phyloP scores from a whole-genome alignment of 2,113 vertebrate genomes.

The Synchiropus splendidus region DNA sequence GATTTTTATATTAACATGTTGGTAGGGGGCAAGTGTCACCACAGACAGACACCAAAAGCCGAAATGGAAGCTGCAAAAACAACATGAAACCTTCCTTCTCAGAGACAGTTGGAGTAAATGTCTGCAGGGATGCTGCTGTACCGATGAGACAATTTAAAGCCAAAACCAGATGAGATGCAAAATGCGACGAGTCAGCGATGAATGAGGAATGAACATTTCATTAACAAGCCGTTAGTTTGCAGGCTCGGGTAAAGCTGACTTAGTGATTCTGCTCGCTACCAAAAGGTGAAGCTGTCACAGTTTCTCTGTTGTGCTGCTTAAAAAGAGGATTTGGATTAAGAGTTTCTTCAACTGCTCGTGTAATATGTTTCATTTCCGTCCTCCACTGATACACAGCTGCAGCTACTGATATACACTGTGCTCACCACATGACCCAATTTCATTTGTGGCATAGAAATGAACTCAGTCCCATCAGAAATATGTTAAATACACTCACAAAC shows the following conservation, averaged over 20 bases:
- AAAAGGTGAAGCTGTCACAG: conserved; percentile 23
- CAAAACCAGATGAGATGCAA: conserved; percentile 3
- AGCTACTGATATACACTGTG: not conserved
- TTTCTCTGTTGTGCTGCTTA: conserved; percentile 42
- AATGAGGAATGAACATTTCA: conserved; percentile 10
- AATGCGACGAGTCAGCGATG: conserved; percentile 20
- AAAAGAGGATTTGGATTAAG: conserved; percentile 66
- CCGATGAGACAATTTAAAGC: too few species aligned
- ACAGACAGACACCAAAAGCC: conserved; percentile 34
- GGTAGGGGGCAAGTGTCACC: conserved; percentile 16
- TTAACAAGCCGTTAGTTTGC: too few species aligned
- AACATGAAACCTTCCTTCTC: conserved; percentile 4
- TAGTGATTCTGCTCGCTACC: too few species aligned
- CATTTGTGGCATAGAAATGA: conserved; percentile 8
- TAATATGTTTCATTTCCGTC: conserved; percentile 27
- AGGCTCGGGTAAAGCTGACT: too few species aligned
- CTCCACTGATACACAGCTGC: conserved; percentile 22
- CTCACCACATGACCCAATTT: conserved; percentile 11
- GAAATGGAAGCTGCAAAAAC: conserved; percentile 26
- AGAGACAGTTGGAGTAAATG: too few species aligned
- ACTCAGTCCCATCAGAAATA: too few species aligned
- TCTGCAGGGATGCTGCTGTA: too few species aligned
- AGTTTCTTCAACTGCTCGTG: conserved; percentile 42
- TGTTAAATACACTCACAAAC: not conserved
- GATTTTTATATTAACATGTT: conserved; percentile 29